Conservation (phyloP, 2,113 vertebrate genomes). For the Galemys pyrenaicus region DNA sequence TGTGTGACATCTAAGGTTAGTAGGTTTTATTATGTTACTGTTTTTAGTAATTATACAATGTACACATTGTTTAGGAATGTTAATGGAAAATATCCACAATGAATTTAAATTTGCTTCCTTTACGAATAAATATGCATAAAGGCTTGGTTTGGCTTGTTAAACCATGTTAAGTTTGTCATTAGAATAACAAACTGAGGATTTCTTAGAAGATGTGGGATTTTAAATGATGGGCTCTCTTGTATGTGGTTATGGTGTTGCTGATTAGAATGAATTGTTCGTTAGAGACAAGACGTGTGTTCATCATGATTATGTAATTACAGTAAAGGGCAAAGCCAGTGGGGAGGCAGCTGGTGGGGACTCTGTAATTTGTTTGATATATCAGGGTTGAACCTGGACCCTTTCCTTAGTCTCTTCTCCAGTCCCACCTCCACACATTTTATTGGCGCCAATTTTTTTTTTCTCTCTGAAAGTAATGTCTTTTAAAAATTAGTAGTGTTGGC, state of each 20-base stretch:
- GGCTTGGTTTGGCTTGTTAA: not conserved
- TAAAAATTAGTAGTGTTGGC: not conserved
- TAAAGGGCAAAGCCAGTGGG: not conserved
- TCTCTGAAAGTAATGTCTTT: not conserved
- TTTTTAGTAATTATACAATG: not conserved
- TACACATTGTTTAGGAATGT: not conserved
- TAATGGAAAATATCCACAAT: not conserved
- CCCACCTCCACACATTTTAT: not conserved
- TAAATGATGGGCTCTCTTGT: not conserved
- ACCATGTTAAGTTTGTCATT: not conserved
- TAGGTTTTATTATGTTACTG: not conserved
- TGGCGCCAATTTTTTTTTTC: not conserved
- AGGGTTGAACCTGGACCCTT: not conserved
- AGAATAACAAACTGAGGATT: not conserved
- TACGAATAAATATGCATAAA: not conserved
- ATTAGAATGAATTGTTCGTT: not conserved
- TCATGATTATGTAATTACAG: not conserved
- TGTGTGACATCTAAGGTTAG: not conserved
- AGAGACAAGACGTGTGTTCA: not conserved
- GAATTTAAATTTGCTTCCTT: constrained; percentile 43
- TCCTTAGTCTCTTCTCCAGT: not conserved
- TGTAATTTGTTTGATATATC: not conserved
- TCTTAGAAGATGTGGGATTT: not conserved
- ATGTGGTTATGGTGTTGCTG: too few species aligned
- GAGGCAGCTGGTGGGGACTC: not conserved